A percentile compares a stretch with the other conserved stretches of the same genome.
Evolutionary conservation across 2,113 vertebrate species (phyloP).

Genomic region (Phycodurus eques): DNA sequence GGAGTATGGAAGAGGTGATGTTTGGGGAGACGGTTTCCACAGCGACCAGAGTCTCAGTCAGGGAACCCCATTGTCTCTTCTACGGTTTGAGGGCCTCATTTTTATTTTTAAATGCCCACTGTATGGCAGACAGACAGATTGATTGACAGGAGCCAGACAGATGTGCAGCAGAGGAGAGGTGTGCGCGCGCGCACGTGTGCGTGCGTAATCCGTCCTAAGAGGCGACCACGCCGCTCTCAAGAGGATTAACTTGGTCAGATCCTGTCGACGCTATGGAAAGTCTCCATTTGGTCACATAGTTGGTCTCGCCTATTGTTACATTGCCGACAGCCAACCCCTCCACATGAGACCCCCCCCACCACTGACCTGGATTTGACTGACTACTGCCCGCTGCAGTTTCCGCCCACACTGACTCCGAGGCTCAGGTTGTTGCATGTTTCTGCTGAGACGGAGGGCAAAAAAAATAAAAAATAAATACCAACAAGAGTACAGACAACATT

Average conservation of each 20-base stretch:
- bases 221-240: slow-evolving; percentile 51
- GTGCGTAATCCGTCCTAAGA: slow-evolving; percentile 56
- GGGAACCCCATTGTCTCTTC: slow-evolving; percentile 45
- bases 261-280: slow-evolving; percentile 60
- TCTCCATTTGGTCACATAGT: slow-evolving; percentile 52
- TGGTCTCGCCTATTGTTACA: slow-evolving; percentile 30
- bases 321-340: slow-evolving; percentile 6
- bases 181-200: slow-evolving; percentile 13
- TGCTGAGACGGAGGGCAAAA: slow-evolving; percentile 15
- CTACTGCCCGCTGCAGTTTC: slow-evolving; percentile 44
- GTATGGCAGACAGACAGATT: not conserved
- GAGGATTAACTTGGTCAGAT: slow-evolving; percentile 67
- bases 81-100: slow-evolving; percentile 17
- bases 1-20: slow-evolving; percentile 1
- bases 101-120: not conserved
- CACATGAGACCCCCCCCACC: not conserved
- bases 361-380: slow-evolving; percentile 69
- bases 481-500: not conserved
- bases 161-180: slow-evolving; percentile 44
- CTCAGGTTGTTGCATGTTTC: slow-evolving; percentile 23
- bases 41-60: slow-evolving; percentile 42
- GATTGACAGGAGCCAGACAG: slow-evolving; percentile 23
- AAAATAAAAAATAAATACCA: not conserved
- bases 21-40: slow-evolving; percentile 32
- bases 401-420: slow-evolving; percentile 39